Evolutionary conservation across 2,797 vertebrate species (phyloP).

Genomic region (Bradypodion pumilum): DNA sequence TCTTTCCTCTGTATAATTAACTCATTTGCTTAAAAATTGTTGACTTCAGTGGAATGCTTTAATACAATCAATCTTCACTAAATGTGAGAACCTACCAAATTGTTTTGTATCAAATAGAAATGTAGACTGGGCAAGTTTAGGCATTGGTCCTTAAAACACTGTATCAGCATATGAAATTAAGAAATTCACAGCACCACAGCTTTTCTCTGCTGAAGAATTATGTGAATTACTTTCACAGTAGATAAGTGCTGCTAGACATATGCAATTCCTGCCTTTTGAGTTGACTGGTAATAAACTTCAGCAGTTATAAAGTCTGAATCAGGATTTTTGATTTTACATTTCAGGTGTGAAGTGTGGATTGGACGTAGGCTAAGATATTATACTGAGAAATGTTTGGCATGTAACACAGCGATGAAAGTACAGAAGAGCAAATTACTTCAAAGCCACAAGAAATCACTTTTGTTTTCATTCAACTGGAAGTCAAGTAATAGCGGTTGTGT

Average conservation of each 20-base stretch:
- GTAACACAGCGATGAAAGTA: background rate
- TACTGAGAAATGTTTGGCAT: background rate
- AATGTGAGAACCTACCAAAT: background rate
- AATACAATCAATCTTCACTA: background rate
- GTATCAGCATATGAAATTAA: conserved; percentile 50
- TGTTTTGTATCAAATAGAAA: conserved; percentile 3
- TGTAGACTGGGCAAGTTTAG: conserved; percentile 58
- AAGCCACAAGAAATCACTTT: background rate
- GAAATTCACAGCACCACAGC: conserved; percentile 48
- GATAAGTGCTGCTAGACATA: conserved; percentile 29
- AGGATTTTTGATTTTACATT: conserved; percentile 33
- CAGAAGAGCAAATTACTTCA: background rate
- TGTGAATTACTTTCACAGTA: conserved; percentile 40
- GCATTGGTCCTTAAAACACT: conserved; percentile 44
- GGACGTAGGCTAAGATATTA: background rate
- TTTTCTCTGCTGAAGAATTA: background rate
- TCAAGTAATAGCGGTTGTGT: background rate
- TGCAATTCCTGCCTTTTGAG: background rate
- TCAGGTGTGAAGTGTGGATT: conserved; percentile 8
- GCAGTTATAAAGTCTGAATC: conserved; percentile 20
- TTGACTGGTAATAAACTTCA: background rate
- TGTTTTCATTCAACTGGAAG: background rate
- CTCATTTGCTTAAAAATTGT: background rate
- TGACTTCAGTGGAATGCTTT: background rate
- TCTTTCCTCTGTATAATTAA: background rate